phyloP scores from a whole-genome alignment of 2,888 invertebrate species.

The Amblyjoppa fuscipennis region DNA sequence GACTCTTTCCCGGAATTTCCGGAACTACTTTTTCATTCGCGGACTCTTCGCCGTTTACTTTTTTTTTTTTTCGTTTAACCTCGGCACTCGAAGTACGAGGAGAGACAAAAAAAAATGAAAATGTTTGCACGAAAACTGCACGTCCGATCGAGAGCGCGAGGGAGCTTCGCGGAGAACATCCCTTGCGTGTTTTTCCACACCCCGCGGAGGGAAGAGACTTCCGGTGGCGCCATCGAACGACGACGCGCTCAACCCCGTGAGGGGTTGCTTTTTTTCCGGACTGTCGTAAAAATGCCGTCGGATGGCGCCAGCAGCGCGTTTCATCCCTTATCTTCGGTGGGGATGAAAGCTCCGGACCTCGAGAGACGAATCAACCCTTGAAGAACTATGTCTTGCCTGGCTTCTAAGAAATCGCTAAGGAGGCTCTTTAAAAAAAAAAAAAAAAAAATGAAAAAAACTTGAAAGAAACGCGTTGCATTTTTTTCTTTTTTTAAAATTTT shows the following conservation, averaged over 20 bases:
- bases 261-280: constrained; percentile 49
- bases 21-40: constrained; percentile 25
- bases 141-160: constrained; percentile 66
- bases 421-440: background rate
- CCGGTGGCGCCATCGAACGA: constrained; percentile 79
- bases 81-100: background rate
- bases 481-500: constrained; percentile 1
- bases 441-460: constrained; percentile 10
- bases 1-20: constrained; percentile 47
- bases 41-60: constrained; percentile 22
- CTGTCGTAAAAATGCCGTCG: constrained; percentile 75
- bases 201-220: constrained; percentile 50
- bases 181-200: constrained; percentile 53
- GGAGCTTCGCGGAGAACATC: constrained; percentile 46
- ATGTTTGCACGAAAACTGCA: constrained; percentile 62
- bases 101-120: background rate
- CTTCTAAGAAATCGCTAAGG: constrained; percentile 14
- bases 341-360: background rate
- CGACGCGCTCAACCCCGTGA: constrained; percentile 71
- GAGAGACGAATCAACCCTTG: background rate
- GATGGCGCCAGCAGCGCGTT: constrained; percentile 76
- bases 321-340: constrained; percentile 36
- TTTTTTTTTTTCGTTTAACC: background rate
- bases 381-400: constrained; percentile 13
- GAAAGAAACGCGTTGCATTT: constrained; percentile 10